Evolutionary conservation across 1,140 invertebrate species (phyloP), one percentile per base, ranked within the genome.

Genomic region (Drosophila jambulina): DNA sequence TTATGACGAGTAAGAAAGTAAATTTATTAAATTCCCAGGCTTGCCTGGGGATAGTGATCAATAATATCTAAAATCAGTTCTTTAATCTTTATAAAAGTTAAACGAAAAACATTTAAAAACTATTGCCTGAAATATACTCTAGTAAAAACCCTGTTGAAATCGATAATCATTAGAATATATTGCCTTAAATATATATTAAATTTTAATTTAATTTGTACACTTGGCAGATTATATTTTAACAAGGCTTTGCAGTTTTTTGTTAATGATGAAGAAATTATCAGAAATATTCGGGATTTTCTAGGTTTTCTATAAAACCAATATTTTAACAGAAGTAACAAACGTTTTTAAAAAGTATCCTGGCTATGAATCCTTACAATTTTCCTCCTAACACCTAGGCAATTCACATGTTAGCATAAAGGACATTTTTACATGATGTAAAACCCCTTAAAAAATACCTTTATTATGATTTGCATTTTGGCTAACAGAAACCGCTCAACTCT

Each of bases 341-440:
- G 9, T 4, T 10, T 6, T 23, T 45, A 8, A 23, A 6, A 46
- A 23, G 17, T 15, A 7, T 7, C 3, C 1, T 9, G 15, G 21
- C 23, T 9, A n/a, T 43, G 10, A 21, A 21, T 42, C n/a, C n/a
- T 43, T 12, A 12, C 9, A 21, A 19, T 43, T 34, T 3, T 34
- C 2, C 0, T 1, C 6, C 7, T 3, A 19, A 13, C 48, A 49
- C 29, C 1, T 0, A 19, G 2, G 2, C 1, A 13, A 1, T 4
- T 3, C 0, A 32, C 3, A 21, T 21, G 7, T 9, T 34, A 34
- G 3, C 27, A 32, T 4, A 0, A 15, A 51, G 27, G 17, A 51
- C 29, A 19, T 53, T 53, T 53, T 15, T 2, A 53, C 27, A 54
- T 5, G 2, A 34, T 36, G 51, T 15, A 21, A 36, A 15, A 9